Base-by-base conservation (phyloP, 1,140 invertebrate genomes). In the Heliconius melpomene region DNA sequence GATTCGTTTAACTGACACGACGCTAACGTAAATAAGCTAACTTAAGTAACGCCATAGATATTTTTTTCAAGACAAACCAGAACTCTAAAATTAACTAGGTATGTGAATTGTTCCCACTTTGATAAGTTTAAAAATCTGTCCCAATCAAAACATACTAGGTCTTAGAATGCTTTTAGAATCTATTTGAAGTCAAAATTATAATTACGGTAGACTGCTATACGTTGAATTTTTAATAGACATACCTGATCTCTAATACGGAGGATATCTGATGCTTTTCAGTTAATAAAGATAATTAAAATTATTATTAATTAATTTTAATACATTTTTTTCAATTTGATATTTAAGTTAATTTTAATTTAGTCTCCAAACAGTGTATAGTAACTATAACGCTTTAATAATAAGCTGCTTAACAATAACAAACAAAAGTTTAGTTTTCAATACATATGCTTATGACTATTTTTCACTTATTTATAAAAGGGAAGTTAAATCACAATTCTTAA, bases 41-140 rank as follows among this genome's bases (percentile, higher is more conserved):
- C 26, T 29, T 16, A 57, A 23, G 54, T 57, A 57, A 23, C 54
- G 54, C 54, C 13, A 3, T 46, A 16, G 23, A 16, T 66, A 6
- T 26, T 66, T 66, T 29, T 66, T 1, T 60, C 57, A 60, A 60
- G n/a, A 26, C 9, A 60, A 60, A 60, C 9, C 11, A 32, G 13
- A 32, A 70, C 20, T 38, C 13, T 72, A 50, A 78, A 54, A 75
- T 78, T 57, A 60, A 60, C 18, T 52, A 70, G 81, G 52, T 82
- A 82, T 70, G 78, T 84, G 82, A 87, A 87, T 91, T 93, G 91
- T 89, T 94, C 90, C 91, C 92, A 86, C 86, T 85, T 88, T 91
- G 89, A 83, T 85, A 82, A 90, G 89, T 87, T 84, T n/a, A 40
- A 72, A 70, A 72, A 29, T 16, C 16, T 23, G 38, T 77, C 71